These are phyloP conservation scores for Pagetopsis macropterus DNA, from an alignment of 2,797 vertebrate genomes.

Conservation along the genomic window DNA sequence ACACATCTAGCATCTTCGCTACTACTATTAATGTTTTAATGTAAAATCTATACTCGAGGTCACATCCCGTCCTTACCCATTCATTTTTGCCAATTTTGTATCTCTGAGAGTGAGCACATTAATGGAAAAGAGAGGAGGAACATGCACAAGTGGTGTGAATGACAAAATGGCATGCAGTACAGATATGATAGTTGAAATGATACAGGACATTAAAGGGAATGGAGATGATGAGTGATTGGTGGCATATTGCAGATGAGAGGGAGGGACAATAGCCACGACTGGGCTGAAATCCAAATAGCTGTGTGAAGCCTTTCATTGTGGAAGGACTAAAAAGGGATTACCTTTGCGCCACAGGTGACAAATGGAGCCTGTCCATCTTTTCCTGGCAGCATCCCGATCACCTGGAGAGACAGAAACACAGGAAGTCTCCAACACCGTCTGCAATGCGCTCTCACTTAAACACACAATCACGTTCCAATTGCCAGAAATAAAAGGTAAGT, in stretches of 20 bases:
- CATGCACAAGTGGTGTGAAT: conserved; percentile 44
- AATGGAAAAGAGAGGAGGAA: conserved; percentile 40
- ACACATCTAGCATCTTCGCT: conserved; percentile 12
- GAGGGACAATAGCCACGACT: conserved; percentile 25
- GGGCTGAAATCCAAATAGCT: conserved; percentile 45
- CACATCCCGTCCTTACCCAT: conserved; percentile 80
- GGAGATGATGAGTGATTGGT: conserved; percentile 7
- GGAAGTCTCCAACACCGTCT: neutral
- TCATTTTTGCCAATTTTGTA: conserved; percentile 83
- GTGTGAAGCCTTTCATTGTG: conserved; percentile 34
- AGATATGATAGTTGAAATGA: conserved; percentile 36
- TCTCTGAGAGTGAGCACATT: conserved; percentile 67
- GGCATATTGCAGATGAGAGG: conserved; percentile 32
- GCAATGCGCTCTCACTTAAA: conserved; percentile 6
- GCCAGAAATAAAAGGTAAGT: neutral
- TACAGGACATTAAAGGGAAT: conserved; percentile 24
- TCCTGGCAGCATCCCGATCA: conserved; percentile 82
- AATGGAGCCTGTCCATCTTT: conserved; percentile 71
- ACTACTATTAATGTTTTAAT: conserved; percentile 7
- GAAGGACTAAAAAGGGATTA: conserved; percentile 68
- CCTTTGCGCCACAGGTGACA: conserved; percentile 84
- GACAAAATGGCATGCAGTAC: conserved; percentile 40
- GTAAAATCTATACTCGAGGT: conserved; percentile 38
- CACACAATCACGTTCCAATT: neutral
- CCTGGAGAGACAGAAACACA: conserved; percentile 68